These are phyloP conservation scores for Huso huso DNA, from an alignment of 2,797 vertebrate genomes.

Conservation along the genomic window DNA sequence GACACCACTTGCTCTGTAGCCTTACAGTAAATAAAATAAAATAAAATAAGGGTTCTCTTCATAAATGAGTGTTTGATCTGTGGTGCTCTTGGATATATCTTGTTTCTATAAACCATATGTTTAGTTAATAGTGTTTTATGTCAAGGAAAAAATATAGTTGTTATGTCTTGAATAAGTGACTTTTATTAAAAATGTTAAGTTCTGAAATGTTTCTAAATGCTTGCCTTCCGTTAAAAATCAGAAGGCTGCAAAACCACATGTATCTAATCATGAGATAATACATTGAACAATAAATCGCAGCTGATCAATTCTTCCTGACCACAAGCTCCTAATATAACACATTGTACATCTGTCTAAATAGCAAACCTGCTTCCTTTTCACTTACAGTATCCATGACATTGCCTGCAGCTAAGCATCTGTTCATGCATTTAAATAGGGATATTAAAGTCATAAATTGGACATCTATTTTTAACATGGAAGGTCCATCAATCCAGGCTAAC, in stretches of 20 bases:
- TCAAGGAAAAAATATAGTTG: no score
- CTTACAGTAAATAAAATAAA: no score
- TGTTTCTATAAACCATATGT: no score
- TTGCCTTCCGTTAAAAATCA: no score
- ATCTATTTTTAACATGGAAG: slow-evolving; percentile 58
- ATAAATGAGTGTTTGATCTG: no score
- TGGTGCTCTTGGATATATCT: no score
- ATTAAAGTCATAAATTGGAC: slow-evolving; percentile 81
- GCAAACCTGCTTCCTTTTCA: slow-evolving; percentile 9
- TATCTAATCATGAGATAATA: slow-evolving; percentile 8
- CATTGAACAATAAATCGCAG: slow-evolving; percentile 21
- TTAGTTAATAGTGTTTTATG: no score
- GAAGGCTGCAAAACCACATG: slow-evolving; percentile 9
- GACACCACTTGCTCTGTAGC: no score
- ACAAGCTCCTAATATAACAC: not conserved
- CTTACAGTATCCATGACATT: slow-evolving; percentile 45
- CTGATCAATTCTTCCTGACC: slow-evolving; percentile 6
- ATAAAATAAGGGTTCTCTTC: no score
- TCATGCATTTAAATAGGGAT: slow-evolving; percentile 97
- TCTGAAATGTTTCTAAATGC: no score
- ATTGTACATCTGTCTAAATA: slow-evolving; percentile 33
- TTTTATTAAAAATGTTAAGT: no score
- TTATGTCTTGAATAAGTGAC: no score
- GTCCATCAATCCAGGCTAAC: slow-evolving; percentile 51
- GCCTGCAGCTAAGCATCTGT: slow-evolving; percentile 75